Evolutionary conservation across 2,888 invertebrate species (phyloP), one percentile per base, ranked within the genome.

Genomic region (Priocnemis perturbator): DNA sequence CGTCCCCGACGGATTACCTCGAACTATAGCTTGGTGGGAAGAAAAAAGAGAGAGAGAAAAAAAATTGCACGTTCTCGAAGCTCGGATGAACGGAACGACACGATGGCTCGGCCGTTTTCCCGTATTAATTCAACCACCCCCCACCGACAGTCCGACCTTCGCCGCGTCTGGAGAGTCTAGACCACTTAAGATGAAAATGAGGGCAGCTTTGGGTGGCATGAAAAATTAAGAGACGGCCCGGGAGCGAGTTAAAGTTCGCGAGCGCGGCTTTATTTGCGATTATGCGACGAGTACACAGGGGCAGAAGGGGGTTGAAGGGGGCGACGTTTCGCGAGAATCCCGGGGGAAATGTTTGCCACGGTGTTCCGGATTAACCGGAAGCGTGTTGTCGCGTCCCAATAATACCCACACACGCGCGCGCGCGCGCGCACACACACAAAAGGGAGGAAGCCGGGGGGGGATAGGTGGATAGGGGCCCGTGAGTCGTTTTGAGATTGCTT

Each of bases 301-400:
- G 47, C 47, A 15, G n/a, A 44, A 20, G 21, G 48, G 45, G 23
- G 45, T 45, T 21, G 59, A 59, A 45, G 47, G 45, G 9, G 59
- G 26, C 47, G 45, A 60, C 47, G 47, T 48, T 19, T n/a, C n/a
- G 50, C 50, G 50, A 17, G 5, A 20, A 44, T 37, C 58, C 45
- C 58, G 21, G 20, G 23, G 23, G 61, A 55, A 64, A 44, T 56
- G 61, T 67, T 62, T 55, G 11, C 53, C 55, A 58, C 64, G 47
- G 56, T 47, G 37, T 57, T 58, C 59, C 17, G 71, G 64, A 71
- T 73, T 73, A 73, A 73, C 71, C 67, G 62, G 37, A 63, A 64
- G 66, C 61, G 58, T 62, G 67, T 64, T 47, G 57, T 45, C 66
- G 45, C 19, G 56, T 48, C 48, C 23, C 19, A 26, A 45, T 23